phyloP scores from a whole-genome alignment of 2,797 vertebrate species.

The Allobates femoralis region DNA sequence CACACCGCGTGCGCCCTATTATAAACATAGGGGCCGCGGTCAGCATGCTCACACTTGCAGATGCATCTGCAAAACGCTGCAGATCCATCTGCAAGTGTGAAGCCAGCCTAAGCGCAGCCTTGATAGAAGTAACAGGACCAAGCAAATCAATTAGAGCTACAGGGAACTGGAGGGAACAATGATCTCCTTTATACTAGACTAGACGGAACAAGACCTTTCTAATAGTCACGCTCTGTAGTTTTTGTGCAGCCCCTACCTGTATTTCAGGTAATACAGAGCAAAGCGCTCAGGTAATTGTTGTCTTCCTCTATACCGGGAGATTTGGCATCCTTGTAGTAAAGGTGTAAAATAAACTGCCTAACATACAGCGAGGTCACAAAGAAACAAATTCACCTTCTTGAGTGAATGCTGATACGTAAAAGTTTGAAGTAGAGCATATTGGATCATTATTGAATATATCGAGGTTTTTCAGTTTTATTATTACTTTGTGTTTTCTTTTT shows the following conservation, averaged over 20 bases:
- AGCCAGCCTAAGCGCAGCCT: background rate
- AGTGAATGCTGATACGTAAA: background rate
- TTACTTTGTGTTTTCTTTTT: no score
- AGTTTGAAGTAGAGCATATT: background rate
- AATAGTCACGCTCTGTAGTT: slow-evolving; percentile 52
- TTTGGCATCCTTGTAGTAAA: slow-evolving; percentile 23
- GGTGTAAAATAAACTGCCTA: slow-evolving; percentile 4
- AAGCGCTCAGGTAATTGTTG: slow-evolving; percentile 45
- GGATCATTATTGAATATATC: background rate
- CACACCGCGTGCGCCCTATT: no score
- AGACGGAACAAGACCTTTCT: slow-evolving; percentile 17
- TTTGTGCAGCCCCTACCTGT: slow-evolving; percentile 43
- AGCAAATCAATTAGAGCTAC: slow-evolving; percentile 20
- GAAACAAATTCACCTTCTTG: slow-evolving; percentile 1
- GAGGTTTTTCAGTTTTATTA: background rate
- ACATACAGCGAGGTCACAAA: background rate
- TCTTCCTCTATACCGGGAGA: slow-evolving; percentile 12
- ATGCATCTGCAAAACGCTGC: no score
- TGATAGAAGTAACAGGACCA: slow-evolving; percentile 27
- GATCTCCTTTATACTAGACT: slow-evolving; percentile 36
- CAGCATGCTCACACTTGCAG: no score
- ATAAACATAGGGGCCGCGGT: no score
- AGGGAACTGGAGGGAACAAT: slow-evolving; percentile 43
- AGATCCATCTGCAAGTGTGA: background rate
- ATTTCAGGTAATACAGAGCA: slow-evolving; percentile 53